Evolutionary conservation across 2,888 invertebrate species (phyloP).

Genomic region (Ypsolopha sequella): DNA sequence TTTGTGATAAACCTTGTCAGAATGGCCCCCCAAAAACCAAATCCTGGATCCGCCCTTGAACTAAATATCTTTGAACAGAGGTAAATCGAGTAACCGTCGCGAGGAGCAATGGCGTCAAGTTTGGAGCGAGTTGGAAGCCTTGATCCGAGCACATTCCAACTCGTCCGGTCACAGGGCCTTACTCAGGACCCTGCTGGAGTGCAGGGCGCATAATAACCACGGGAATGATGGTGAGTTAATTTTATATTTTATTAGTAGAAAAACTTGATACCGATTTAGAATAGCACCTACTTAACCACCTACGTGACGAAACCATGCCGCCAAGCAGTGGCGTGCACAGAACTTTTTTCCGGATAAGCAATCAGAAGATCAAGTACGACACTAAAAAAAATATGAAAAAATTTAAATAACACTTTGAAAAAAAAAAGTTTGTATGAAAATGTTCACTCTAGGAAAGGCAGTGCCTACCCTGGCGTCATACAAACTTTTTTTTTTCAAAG

Average conservation of each 20-base stretch:
- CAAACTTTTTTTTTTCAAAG: too few relatives aligned
- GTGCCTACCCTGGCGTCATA: too few relatives aligned
- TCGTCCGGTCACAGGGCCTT: slow-evolving; percentile 84
- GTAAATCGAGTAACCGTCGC: slow-evolving; percentile 65
- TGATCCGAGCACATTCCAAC: slow-evolving; percentile 82
- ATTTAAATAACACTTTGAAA: too few relatives aligned
- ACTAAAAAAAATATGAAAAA: too few relatives aligned
- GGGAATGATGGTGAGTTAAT: slow-evolving; percentile 26
- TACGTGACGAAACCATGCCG: too few relatives aligned
- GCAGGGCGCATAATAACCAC: slow-evolving; percentile 60
- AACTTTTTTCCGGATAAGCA: too few relatives aligned
- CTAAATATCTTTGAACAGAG: slow-evolving; percentile 19
- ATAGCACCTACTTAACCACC: neutral
- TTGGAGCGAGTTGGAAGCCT: slow-evolving; percentile 90
- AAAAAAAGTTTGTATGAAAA: too few relatives aligned
- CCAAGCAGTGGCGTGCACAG: too few relatives aligned
- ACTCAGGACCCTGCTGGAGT: slow-evolving; percentile 85
- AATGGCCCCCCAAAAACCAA: too few relatives aligned
- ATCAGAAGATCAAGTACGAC: too few relatives aligned
- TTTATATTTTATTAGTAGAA: neutral
- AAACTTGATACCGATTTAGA: neutral
- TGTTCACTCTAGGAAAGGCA: too few relatives aligned
- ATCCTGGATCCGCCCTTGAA: neutral
- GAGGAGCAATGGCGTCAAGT: slow-evolving; percentile 93
- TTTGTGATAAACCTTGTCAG: neutral